Base-by-base conservation (phyloP, 2,797 vertebrate species). In the Pempheris klunzingeri region DNA sequence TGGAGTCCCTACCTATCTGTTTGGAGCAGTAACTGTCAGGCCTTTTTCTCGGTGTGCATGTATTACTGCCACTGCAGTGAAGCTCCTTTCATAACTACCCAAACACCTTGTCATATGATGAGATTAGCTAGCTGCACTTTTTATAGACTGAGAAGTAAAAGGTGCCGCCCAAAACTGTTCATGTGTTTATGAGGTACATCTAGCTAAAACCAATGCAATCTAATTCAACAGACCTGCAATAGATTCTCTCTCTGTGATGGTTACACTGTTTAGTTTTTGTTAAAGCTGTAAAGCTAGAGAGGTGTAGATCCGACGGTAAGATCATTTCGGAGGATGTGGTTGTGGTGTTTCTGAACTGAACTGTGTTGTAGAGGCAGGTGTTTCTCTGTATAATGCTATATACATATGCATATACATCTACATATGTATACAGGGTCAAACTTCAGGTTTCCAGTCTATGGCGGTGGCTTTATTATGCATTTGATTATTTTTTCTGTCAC, bases 11-110 rank as follows among this genome's bases (percentile, higher is more conserved):
- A 1, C 66, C 24, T 67, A 34, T 68, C 2, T 60, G 14, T 26
- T 60, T 39, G 24, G 26, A 53, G 47, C 53, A 53, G 36, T 64
- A 58, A 30, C 30, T 63, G 77, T 53, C 55, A 10, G 24, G 34
- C 5, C 4, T 22, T 3, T n/a, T 47, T 63, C 26, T n/a, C 50
- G 13, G 2, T 39, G 55, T 20, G n/a, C 10, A 63, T 65, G n/a
- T 22, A 60, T 47, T 52, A 46, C 15, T 49, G 63, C 11, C 26
- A 22, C 11, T 46, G 22, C 22, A 28, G 30, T 26, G 38, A 34
- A 26, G 47, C 58, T 32, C 11, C 26, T 57, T 62, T 70, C 18
- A 41, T 54, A 54, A 68, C 68, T 53, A 54, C 2, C 64, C 47
- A 38, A 68, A 54, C 22, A 30, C 24, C 30, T 32, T 24, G 32